Conservation (phyloP, 1,140 invertebrate species). For the Hormaphis cornu region DNA sequence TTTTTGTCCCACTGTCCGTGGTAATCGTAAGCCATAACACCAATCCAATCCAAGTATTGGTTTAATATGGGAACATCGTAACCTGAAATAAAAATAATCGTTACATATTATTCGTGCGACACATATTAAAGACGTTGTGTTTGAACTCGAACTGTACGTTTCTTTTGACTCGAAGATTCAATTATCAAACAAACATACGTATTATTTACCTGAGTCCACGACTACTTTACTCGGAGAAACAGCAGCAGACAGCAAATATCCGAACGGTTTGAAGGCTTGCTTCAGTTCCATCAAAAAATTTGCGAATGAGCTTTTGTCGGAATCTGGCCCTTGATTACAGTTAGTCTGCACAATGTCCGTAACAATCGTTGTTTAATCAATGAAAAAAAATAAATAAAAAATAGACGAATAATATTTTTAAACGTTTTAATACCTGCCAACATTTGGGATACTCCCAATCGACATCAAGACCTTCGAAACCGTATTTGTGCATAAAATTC, state of each 20-base stretch:
- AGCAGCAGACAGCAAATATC: constrained; percentile 66
- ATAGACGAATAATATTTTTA: constrained; percentile 1
- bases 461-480: constrained; percentile 78
- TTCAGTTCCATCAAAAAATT: constrained; percentile 63
- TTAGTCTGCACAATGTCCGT: constrained; percentile 44
- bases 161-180: no score
- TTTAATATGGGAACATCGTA: constrained; percentile 69
- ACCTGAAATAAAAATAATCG: constrained; percentile 42
- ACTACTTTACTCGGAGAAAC: constrained; percentile 81
- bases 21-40: constrained; percentile 79
- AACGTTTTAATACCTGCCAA: constrained; percentile 63
- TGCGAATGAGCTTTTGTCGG: constrained; percentile 70
- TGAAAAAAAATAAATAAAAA: neutral
- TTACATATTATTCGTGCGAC: no score
- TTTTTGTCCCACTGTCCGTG: constrained; percentile 76
- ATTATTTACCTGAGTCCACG: constrained; percentile 55
- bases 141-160: no score
- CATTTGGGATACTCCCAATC: constrained; percentile 90
- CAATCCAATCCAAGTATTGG: constrained; percentile 72
- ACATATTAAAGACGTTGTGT: no score
- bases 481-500: constrained; percentile 67
- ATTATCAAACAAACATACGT: neutral
- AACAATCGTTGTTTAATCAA: constrained; percentile 38
- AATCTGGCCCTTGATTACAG: constrained; percentile 69
- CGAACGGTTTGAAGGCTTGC: constrained; percentile 59